Evolutionary conservation across 2,113 vertebrate species (phyloP), one percentile per base, ranked within the genome.

Genomic region (Gnathochromis pfefferi): DNA sequence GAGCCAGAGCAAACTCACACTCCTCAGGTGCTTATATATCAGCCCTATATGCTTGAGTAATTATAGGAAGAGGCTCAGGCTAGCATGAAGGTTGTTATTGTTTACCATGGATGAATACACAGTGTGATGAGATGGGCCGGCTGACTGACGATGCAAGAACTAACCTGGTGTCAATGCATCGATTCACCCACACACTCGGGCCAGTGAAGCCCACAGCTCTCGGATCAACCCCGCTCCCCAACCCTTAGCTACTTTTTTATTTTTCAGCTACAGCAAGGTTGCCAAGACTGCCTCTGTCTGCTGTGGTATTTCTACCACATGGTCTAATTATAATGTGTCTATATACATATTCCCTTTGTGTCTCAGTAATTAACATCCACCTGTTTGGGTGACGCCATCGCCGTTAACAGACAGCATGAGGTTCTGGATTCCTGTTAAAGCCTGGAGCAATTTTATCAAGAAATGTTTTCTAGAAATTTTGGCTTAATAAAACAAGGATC

Each of bases 81-180:
- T 84, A 47, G 84, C 88, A 86, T 88, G 85, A 89, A 91, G 92
- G 89, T 90, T 89, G 90, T 93, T 93, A 89, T 93, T 95, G 91
- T 96, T 95, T 95, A 92, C 88, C 57, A 80, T 85, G 88, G 91
- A 81, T 92, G 94, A 93, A 92, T 94, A 95, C 94, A 93, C 93
- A 86, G 86, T 47, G 81, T 88, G 92, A 95, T 94, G 91, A 95
- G 91, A 94, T 86, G 85, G 91, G 87, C 85, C 26, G 93, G 84
- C 86, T 94, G 92, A 94, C 89, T 90, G 94, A 94, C 88, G 89
- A 82, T 55, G 73, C 79, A 28, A 31, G 85, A 87, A 89, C 85
- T 91, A 82, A 86, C 82, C 84, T 10, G 6, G 65, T 82, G 84
- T 93, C 91, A 45, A 93, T 90, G 87, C 90, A 95, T 95, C 33